phyloP scores from a whole-genome alignment of 1,140 invertebrate genomes.

The Trialeurodes vaporariorum region DNA sequence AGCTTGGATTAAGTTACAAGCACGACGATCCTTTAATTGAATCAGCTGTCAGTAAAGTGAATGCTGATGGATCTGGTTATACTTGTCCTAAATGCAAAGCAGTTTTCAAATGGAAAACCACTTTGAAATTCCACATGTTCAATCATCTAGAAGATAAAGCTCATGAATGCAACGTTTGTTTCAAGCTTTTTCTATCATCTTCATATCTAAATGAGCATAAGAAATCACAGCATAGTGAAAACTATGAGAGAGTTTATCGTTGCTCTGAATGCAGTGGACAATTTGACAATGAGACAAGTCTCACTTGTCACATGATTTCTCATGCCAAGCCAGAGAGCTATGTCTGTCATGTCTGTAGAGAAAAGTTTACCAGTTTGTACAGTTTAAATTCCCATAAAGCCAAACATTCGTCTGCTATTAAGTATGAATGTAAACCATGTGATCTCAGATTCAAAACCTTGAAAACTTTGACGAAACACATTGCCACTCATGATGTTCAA shows the following conservation, averaged over 20 bases:
- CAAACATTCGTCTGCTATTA: not conserved
- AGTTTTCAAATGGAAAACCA: constrained; percentile 43
- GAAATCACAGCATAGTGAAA: not conserved
- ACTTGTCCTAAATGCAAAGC: constrained; percentile 70
- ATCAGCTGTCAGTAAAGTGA: constrained; percentile 67
- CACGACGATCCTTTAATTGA: constrained; percentile 54
- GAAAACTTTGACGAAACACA: not conserved
- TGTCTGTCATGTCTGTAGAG: not conserved
- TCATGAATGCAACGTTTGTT: constrained; percentile 3
- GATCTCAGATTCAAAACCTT: not conserved
- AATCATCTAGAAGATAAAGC: constrained; percentile 5
- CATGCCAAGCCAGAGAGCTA: constrained; percentile 2
- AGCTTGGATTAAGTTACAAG: constrained; percentile 50
- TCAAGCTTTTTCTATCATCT: constrained; percentile 3
- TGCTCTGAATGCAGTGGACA: not conserved
- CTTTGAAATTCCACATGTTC: constrained; percentile 7
- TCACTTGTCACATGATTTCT: not conserved
- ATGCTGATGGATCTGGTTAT: constrained; percentile 63
- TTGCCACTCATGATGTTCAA: not conserved
- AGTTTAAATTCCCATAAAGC: not conserved
- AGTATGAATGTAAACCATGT: not conserved
- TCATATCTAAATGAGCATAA: constrained; percentile 13
- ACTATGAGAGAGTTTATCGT: not conserved
- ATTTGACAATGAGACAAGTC: not conserved
- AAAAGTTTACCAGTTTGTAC: not conserved